phyloP scores from a whole-genome alignment of 2,888 invertebrate species.

The Nebria brevicollis region DNA sequence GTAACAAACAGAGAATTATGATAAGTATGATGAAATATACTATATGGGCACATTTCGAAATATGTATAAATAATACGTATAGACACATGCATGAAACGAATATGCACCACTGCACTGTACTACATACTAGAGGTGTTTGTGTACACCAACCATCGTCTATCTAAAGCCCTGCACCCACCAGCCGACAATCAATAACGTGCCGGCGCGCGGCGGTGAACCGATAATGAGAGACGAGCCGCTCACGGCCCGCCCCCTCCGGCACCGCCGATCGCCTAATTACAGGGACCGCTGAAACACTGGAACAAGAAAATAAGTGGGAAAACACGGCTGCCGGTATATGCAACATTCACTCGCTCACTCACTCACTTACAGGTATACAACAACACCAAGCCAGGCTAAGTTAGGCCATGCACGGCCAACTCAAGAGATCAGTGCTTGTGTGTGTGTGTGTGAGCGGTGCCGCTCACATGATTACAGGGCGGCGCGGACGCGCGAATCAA shows the following conservation, averaged over 20 bases:
- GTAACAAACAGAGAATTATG: constrained; percentile 58
- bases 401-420: background rate
- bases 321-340: constrained; percentile 53
- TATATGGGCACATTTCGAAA: too few species aligned
- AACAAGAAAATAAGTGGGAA: constrained; percentile 62
- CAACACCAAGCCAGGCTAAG: background rate
- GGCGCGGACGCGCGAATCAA: constrained; percentile 8
- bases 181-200: constrained; percentile 64
- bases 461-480: constrained; percentile 9
- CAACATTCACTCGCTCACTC: background rate
- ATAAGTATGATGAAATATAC: constrained; percentile 43
- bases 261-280: constrained; percentile 48
- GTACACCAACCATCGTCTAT: background rate
- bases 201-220: constrained; percentile 65
- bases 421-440: background rate
- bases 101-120: too few species aligned
- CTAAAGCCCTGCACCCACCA: constrained; percentile 40
- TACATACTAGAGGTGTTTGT: background rate
- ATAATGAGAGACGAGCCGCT: constrained; percentile 68
- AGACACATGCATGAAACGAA: background rate
- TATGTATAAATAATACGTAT: too few species aligned
- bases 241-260: constrained; percentile 50
- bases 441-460: constrained; percentile 30
- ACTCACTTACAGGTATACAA: constrained; percentile 3
- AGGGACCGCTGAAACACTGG: constrained; percentile 37